phyloP scores from a whole-genome alignment of 2,888 invertebrate genomes.

The Limnephilus marmoratus region DNA sequence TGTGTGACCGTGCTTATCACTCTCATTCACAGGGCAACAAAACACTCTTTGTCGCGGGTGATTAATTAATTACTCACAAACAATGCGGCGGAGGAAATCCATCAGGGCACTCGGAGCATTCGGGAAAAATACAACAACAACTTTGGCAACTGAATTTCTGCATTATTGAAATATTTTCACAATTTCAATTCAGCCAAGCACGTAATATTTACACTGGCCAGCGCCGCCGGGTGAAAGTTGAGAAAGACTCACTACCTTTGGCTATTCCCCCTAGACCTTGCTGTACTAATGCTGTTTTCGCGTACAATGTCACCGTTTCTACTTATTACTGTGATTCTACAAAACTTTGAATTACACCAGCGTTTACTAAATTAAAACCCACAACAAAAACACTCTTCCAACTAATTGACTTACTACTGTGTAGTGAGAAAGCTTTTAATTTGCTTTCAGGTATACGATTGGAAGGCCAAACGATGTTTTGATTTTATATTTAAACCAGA shows the following conservation, averaged over 20 bases:
- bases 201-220: neutral
- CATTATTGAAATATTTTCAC: neutral
- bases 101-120: neutral
- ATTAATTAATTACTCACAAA: constrained; percentile 10
- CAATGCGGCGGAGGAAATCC: constrained; percentile 5
- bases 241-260: neutral
- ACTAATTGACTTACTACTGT: neutral
- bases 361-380: neutral
- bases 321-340: neutral
- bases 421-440: neutral
- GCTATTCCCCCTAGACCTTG: neutral
- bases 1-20: constrained; percentile 42
- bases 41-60: constrained; percentile 30
- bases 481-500: too few species aligned
- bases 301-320: neutral
- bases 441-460: neutral
- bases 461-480: neutral
- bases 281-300: neutral
- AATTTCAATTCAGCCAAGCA: neutral
- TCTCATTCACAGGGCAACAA: constrained; percentile 25
- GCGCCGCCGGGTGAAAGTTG: neutral
- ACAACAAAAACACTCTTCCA: neutral
- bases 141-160: neutral
- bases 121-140: neutral
- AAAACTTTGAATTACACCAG: neutral